These are phyloP conservation scores for Acyrthosiphon pisum DNA, from an alignment of 1,140 invertebrate species.

Conservation along the genomic window DNA sequence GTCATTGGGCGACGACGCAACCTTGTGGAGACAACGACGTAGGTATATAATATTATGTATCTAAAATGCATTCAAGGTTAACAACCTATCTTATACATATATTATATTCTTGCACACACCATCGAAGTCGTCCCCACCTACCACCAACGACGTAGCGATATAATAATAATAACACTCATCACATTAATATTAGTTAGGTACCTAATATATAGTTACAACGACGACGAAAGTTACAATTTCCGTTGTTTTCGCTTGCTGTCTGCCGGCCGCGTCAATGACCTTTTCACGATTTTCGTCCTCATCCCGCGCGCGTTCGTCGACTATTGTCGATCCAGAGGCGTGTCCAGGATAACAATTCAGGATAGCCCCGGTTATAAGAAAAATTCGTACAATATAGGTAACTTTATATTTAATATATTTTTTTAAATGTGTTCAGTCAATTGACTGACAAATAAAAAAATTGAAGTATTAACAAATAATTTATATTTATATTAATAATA, in stretches of 20 bases:
- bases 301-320: not conserved
- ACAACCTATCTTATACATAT: constrained; percentile 3
- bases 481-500: no score
- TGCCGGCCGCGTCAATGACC: not conserved
- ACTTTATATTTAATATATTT: no score
- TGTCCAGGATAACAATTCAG: no score
- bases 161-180: not conserved
- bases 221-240: not conserved
- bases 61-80: constrained; percentile 44
- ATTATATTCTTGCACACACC: not conserved
- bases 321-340: no score
- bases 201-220: not conserved
- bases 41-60: not conserved
- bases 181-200: not conserved
- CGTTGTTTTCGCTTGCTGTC: not conserved
- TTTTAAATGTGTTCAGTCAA: no score
- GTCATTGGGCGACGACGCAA: constrained; percentile 37
- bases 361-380: no score
- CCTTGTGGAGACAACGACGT: constrained; percentile 35
- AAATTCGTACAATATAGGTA: no score
- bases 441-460: no score
- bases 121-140: no score
- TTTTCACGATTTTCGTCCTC: not conserved
- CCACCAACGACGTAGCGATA: not conserved
- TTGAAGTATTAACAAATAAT: no score